A percentile compares a stretch with the other conserved stretches of the same genome.
phyloP scores from a whole-genome alignment of 2,113 vertebrate species.

The Pica pica region DNA sequence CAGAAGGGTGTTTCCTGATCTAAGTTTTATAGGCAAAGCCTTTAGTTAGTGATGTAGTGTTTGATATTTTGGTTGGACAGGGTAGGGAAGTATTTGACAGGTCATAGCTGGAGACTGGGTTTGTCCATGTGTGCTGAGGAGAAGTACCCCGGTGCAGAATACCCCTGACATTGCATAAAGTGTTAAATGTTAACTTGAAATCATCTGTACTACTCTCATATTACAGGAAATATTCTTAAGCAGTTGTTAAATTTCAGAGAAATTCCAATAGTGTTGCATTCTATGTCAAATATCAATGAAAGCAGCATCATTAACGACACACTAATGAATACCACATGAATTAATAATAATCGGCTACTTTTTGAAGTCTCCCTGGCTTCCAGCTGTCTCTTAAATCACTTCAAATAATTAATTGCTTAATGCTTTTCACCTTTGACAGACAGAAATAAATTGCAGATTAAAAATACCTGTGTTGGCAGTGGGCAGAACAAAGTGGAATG shows the following conservation, averaged over 20 bases:
- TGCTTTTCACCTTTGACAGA: conserved; percentile 41
- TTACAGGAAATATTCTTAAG: conserved; percentile 2
- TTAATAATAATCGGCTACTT: conserved; percentile 65
- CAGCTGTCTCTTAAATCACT: conserved; percentile 53
- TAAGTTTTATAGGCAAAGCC: not conserved
- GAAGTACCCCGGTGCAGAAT: not conserved
- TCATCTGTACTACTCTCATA: not conserved
- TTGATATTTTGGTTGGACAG: not conserved
- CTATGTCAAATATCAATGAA: conserved; percentile 32
- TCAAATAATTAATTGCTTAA: conserved; percentile 61
- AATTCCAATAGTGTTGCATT: not conserved
- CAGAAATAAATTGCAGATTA: not conserved
- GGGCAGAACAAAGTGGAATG: not conserved
- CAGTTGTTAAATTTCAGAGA: not conserved
- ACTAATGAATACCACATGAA: conserved; percentile 63
- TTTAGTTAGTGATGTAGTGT: not conserved
- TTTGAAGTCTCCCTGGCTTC: conserved; percentile 58
- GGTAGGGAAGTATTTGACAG: not conserved
- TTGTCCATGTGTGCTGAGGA: not conserved
- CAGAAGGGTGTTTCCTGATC: conserved; percentile 41
- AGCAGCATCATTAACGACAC: conserved; percentile 43
- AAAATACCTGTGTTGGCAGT: not conserved
- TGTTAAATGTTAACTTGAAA: not conserved
- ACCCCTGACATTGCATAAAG: not conserved
- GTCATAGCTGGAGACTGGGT: not conserved